A percentile compares a stretch with the other conserved stretches of the same genome.
Conservation (phyloP, 2,888 invertebrate genomes). For the Scrobipalpa costella region DNA sequence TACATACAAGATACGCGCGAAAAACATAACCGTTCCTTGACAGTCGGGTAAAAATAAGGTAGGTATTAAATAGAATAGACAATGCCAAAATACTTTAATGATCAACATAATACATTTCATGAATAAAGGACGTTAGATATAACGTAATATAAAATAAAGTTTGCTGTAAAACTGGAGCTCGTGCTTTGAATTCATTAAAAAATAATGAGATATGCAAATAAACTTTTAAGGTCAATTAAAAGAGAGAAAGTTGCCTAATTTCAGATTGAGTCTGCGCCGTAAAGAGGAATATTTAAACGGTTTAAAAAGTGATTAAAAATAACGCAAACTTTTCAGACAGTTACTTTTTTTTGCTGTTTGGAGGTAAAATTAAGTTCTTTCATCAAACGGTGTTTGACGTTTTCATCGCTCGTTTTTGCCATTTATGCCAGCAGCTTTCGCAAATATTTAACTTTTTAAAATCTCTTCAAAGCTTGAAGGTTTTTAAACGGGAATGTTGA, state of each 20-base stretch:
- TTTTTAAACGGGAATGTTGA: background rate
- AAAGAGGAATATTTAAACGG: background rate
- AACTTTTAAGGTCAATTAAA: constrained; percentile 10
- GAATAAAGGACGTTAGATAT: background rate
- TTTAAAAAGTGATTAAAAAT: constrained; percentile 19
- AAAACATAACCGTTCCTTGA: too few relatives aligned
- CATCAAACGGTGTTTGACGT: constrained; percentile 20
- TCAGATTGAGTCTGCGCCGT: constrained; percentile 9
- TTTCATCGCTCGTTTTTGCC: constrained; percentile 18
- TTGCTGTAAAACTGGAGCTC: background rate
- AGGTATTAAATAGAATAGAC: background rate
- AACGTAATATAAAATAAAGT: background rate
- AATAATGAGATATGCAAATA: constrained; percentile 14
- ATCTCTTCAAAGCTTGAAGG: background rate
- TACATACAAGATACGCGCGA: too few relatives aligned
- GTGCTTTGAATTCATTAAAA: background rate
- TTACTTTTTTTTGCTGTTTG: constrained; percentile 7
- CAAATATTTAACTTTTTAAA: background rate
- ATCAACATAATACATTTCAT: background rate
- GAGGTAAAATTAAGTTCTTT: constrained; percentile 22
- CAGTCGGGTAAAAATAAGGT: background rate
- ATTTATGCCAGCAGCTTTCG: background rate
- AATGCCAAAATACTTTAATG: too few relatives aligned
- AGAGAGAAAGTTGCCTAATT: constrained; percentile 16
- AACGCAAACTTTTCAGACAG: constrained; percentile 14